Base-by-base conservation (phyloP, 2,797 vertebrate genomes). In the Lates japonicus region DNA sequence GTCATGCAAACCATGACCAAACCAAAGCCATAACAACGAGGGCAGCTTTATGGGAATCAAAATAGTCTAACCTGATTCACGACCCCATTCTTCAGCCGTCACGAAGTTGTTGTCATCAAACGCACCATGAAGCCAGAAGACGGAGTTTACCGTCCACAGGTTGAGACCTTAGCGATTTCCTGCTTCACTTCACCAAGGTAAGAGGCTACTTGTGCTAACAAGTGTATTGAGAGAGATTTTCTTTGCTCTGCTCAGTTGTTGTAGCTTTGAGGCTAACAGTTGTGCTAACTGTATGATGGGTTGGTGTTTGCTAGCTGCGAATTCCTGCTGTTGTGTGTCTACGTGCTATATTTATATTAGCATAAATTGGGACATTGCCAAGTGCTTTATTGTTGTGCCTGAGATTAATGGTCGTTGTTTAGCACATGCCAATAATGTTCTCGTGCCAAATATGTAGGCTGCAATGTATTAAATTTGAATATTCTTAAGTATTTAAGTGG, bases 121-220 rank as follows among this genome's bases (percentile, higher is more conserved):
- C 11, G 9, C 57, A 59, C 7, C 51, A 13, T 52, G n/a, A 13
- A 14, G 12, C 51, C 22, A 9, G 22, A 29, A 12, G 51, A 22
- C 12, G 9, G 51, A 25, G 51, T 25, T 14, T 54, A 5, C 4
- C 14, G 12, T 14, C 29, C 5, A 14, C 12, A 14, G 22, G 51
- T 2, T 52, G 49, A 52, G n/a, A 17, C 22, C 5, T 12, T 5
- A 54, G 22, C 12, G 13, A 60, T 35, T 41, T 60, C 12, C 29
- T 31, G 42, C 37, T 46, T 44, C 52, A 54, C 44, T 35, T 75
- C n/a, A 57, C 11, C 35, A 54, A 59, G n/a, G 37, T 46, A 64
- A 64, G 19, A 33, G 25, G 60, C 16, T 7, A 25, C 19, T 44
- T 54, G 31, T 48, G 5, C 55, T 52, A n/a, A 59, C n/a, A 35